phyloP scores from a whole-genome alignment of 1,140 invertebrate species.

The Cherax quadricarinatus region DNA sequence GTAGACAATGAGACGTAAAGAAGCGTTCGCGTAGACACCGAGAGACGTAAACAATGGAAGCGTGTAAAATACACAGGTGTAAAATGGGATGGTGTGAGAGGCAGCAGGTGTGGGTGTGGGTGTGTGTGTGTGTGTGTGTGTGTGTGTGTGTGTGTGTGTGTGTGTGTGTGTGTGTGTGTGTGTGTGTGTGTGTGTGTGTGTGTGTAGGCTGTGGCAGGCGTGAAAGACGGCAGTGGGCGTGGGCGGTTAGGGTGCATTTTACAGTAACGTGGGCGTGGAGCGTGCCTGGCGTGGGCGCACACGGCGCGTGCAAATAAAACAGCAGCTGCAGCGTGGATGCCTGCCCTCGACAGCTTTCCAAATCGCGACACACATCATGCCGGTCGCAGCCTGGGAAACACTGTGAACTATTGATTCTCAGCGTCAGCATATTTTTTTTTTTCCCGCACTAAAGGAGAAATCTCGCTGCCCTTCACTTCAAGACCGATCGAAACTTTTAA shows the following conservation, averaged over 20 bases:
- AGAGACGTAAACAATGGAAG: no score
- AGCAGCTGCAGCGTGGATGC: not conserved
- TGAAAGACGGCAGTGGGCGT: not conserved
- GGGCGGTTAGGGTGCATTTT: not conserved
- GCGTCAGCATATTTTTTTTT: not conserved
- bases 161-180: not conserved
- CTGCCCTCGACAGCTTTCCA: slow-evolving; percentile 1
- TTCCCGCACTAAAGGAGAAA: not conserved
- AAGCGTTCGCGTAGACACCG: no score
- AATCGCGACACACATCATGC: not conserved
- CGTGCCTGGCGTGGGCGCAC: no score
- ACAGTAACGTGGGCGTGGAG: no score
- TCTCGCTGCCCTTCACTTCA: not conserved
- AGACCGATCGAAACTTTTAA: not conserved
- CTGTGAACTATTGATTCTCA: not conserved
- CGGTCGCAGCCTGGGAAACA: not conserved
- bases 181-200: not conserved
- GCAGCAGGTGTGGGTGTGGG: no score
- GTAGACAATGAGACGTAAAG: no score
- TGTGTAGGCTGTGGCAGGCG: not conserved
- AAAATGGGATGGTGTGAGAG: no score
- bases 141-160: not conserved
- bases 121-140: not conserved
- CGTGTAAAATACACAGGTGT: no score
- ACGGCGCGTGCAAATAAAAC: no score